Base-by-base conservation (phyloP, 2,113 vertebrate genomes). In the Alouatta palliata region DNA sequence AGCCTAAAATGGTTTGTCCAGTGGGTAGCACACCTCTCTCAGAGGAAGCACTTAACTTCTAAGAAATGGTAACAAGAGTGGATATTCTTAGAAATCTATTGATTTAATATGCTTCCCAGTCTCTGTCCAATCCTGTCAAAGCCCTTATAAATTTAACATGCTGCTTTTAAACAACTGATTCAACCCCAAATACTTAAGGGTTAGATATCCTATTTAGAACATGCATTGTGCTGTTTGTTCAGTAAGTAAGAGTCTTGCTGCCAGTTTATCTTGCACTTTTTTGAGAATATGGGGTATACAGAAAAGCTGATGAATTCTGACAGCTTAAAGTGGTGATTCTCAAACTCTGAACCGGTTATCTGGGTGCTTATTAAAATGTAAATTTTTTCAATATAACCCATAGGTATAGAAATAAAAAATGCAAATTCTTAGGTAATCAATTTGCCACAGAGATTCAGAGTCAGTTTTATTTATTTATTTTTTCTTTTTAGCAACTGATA, bases 21-120 rank as follows among this genome's bases (percentile, higher is more conserved):
- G 3, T 7, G 52, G 19, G 47, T 49, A 52, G 54, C 10, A 30
- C 11, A 61, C 27, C 25, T 37, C 35, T 30, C 45, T 66, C 3
- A 82, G 40, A 68, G 66, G 81, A 96, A 82, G 77, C 35, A 30
- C 35, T 84, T 45, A 52, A 56, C 43, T 70, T 75, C 58, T n/a
- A 32, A 75, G 87, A 79, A 52, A 52, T 21, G n/a, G 75, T 35
- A 86, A 56, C 27, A 13, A 52, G 61, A 73, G 17, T 81, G 47
- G 19, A 56, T 87, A 85, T 81, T 91, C 86, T 95, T 64, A 73
- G 73, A 90, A 84, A 91, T 43, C 81, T 94, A 35, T 32, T 77
- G 91, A 75, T 87, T 92, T 92, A 73, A 88, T 88, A 37, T 25
- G 43, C 11, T 47, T 83, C 54, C 27, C 70, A 6, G 40, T 91